A percentile compares a stretch with the other conserved stretches of the same genome.
phyloP scores from a whole-genome alignment of 2,888 invertebrate genomes.

The Napeogenes inachia region DNA sequence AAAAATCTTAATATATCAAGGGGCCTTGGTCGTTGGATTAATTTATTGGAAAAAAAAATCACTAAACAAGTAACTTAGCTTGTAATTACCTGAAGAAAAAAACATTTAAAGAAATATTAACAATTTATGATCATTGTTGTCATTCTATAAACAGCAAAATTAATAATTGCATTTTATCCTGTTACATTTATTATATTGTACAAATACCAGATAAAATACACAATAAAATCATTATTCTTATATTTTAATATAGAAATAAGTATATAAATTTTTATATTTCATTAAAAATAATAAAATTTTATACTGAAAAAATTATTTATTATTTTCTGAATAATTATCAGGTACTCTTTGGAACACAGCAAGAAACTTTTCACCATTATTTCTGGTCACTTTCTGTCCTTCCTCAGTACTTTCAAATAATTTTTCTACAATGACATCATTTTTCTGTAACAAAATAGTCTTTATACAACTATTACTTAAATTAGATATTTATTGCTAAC shows the following conservation, averaged over 20 bases:
- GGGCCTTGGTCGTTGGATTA: slow-evolving; percentile 57
- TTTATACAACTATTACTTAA: too few relatives aligned
- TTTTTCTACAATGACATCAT: slow-evolving; percentile 92
- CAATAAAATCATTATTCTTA: not conserved
- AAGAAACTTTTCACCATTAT: slow-evolving; percentile 94
- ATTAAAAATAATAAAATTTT: slow-evolving; percentile 12
- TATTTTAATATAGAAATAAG: slow-evolving; percentile 1
- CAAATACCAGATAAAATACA: not conserved
- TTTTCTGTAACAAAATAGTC: slow-evolving; percentile 74
- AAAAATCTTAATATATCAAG: slow-evolving; percentile 53
- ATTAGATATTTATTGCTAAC: too few relatives aligned
- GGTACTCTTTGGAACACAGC: slow-evolving; percentile 88
- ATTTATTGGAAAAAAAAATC: slow-evolving; percentile 60
- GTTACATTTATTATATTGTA: too few relatives aligned
- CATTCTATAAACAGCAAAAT: too few relatives aligned
- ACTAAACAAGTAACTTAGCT: slow-evolving; percentile 29
- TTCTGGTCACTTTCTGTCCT: slow-evolving; percentile 97
- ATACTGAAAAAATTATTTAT: slow-evolving; percentile 28
- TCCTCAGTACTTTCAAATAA: slow-evolving; percentile 97
- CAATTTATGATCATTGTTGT: too few relatives aligned
- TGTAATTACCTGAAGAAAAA: not conserved
- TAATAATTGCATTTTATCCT: too few relatives aligned
- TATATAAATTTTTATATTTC: not conserved
- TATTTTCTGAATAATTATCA: slow-evolving; percentile 37
- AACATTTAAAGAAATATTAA: not conserved